Percentiles rank a stretch among this genome's conserved stretches.
Evolutionary conservation across 2,888 invertebrate genomes (phyloP).

Genomic region (Oligia strigilis): DNA sequence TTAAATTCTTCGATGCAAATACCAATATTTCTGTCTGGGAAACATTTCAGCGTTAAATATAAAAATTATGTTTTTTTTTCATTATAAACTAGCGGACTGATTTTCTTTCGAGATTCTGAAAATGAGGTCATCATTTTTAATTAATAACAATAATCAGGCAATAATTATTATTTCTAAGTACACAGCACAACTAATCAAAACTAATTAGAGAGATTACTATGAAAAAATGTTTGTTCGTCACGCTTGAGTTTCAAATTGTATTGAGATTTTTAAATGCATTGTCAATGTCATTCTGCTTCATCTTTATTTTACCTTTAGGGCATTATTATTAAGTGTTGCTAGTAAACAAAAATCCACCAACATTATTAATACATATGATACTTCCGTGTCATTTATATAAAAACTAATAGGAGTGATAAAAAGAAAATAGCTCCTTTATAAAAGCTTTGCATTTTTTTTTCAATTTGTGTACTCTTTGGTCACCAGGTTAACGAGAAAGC

Average conservation of each 20-base stretch:
- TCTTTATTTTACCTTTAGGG: neutral
- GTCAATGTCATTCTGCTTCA: neutral
- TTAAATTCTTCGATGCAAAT: neutral
- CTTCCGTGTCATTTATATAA: neutral
- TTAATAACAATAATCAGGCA: slow-evolving; percentile 69
- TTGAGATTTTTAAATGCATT: slow-evolving; percentile 31
- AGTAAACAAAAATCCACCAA: neutral
- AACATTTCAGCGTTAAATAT: slow-evolving; percentile 77
- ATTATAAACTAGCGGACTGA: slow-evolving; percentile 88
- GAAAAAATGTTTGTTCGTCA: slow-evolving; percentile 75
- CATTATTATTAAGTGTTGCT: neutral
- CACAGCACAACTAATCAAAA: slow-evolving; percentile 90
- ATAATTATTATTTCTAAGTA: slow-evolving; percentile 85
- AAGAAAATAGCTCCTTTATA: too few relatives aligned
- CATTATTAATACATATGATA: neutral
- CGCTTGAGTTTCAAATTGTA: slow-evolving; percentile 75
- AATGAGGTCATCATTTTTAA: slow-evolving; percentile 81
- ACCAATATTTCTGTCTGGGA: slow-evolving; percentile 70
- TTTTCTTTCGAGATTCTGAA: slow-evolving; percentile 84
- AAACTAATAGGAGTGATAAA: neutral
- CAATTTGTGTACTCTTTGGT: too few relatives aligned
- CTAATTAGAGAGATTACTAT: slow-evolving; percentile 87
- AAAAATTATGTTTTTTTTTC: slow-evolving; percentile 80
- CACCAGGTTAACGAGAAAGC: too few relatives aligned
- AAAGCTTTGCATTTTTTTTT: too few relatives aligned